Evolutionary conservation across 2,113 vertebrate species (phyloP).

Genomic region (Lampris megalopsis): DNA sequence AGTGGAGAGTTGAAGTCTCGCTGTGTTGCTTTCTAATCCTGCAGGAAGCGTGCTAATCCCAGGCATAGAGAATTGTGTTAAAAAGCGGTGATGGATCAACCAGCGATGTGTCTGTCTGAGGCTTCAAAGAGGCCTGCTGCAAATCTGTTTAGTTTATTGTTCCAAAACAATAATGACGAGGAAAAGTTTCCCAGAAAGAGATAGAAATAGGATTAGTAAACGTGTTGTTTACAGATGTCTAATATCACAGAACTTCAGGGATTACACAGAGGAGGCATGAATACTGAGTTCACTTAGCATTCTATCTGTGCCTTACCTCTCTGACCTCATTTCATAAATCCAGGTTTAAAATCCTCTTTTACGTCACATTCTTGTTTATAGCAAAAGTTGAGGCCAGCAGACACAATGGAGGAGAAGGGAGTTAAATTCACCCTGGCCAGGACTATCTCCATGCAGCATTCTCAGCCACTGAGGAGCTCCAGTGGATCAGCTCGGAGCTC

Average conservation of each 20-base stretch:
- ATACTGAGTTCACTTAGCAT: not conserved
- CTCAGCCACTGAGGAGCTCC: too few relatives aligned
- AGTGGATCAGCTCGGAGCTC: too few relatives aligned
- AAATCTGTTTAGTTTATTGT: not conserved
- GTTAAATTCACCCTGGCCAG: too few relatives aligned
- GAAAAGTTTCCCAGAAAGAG: not conserved
- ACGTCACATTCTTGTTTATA: not conserved
- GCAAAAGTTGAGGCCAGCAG: not conserved
- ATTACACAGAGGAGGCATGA: not conserved
- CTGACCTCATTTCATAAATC: constrained; percentile 1
- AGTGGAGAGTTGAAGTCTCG: not conserved
- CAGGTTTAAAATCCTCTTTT: not conserved
- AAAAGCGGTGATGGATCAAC: not conserved
- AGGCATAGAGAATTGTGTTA: not conserved
- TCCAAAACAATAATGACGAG: not conserved
- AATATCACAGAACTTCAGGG: not conserved
- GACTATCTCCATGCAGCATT: too few relatives aligned
- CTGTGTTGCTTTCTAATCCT: not conserved
- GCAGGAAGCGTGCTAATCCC: constrained; percentile 3
- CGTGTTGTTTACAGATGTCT: not conserved
- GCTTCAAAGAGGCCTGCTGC: not conserved
- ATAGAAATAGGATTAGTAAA: not conserved
- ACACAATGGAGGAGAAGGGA: too few relatives aligned
- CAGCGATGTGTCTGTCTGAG: not conserved
- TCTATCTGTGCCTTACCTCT: not conserved